These are phyloP conservation scores for Donacobius atricapilla DNA, from an alignment of 2,113 vertebrate species.

Conservation along the genomic window DNA sequence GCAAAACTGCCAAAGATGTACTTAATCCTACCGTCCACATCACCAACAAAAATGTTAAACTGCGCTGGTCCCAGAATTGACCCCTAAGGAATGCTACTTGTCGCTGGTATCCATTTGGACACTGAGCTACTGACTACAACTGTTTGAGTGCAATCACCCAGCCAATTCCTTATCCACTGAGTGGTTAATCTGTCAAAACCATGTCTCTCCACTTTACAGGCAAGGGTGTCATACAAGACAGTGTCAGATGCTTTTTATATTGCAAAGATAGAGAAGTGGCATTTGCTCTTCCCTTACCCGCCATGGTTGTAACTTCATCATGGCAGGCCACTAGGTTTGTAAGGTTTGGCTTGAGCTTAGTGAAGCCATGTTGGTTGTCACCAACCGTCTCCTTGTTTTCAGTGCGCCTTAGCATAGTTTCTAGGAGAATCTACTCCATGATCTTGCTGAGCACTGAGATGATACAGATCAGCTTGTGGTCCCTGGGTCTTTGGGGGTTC, in stretches of 20 bases:
- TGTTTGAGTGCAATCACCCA: not conserved
- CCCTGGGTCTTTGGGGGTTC: not conserved
- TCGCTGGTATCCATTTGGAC: not conserved
- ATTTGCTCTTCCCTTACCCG: not conserved
- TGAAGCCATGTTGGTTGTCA: not conserved
- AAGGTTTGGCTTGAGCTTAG: not conserved
- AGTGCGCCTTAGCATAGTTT: not conserved
- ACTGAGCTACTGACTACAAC: not conserved
- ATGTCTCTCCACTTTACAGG: not conserved
- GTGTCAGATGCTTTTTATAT: not conserved
- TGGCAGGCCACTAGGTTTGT: not conserved
- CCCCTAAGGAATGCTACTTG: not conserved
- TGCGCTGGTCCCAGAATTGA: rapidly evolving
- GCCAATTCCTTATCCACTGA: not conserved
- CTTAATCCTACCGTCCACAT: not conserved
- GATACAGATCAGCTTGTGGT: not conserved
- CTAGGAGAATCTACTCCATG: not conserved
- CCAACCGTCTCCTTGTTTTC: not conserved
- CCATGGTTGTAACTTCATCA: not conserved
- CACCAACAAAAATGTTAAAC: not conserved
- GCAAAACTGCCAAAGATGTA: not conserved
- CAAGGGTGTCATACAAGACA: not conserved
- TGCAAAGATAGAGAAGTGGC: not conserved
- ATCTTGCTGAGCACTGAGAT: not conserved
- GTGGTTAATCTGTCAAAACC: not conserved